Conservation (phyloP, 2,888 invertebrate genomes). For the Hirtodrosophila duncani region DNA sequence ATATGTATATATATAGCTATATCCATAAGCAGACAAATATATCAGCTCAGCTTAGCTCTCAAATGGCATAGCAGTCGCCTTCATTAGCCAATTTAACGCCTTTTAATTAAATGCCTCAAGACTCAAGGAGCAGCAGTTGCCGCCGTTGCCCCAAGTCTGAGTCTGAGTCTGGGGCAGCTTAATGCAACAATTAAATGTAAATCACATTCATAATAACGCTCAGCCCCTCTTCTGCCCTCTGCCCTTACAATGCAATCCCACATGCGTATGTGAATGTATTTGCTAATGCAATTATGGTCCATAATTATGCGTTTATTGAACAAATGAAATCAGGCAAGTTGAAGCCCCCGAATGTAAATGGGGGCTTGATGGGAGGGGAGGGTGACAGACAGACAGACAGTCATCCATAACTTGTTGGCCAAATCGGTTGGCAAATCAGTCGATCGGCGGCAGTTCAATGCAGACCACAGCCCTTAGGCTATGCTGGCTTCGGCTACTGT, state of each 20-base stretch:
- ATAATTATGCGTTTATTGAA: conserved; percentile 63
- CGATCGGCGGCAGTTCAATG: too few relatives aligned
- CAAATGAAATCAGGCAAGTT: conserved; percentile 40
- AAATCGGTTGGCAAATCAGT: too few relatives aligned
- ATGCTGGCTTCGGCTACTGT: too few relatives aligned
- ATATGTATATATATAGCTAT: too few relatives aligned
- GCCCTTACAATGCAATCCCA: conserved; percentile 28
- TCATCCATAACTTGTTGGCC: too few relatives aligned
- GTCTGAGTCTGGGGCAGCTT: conserved; percentile 4
- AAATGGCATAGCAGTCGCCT: too few relatives aligned
- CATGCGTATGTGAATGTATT: conserved; percentile 24
- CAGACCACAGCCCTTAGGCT: too few relatives aligned
- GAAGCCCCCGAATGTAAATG: too few relatives aligned
- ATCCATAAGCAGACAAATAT: too few relatives aligned
- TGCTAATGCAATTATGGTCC: conserved; percentile 62
- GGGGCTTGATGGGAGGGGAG: too few relatives aligned
- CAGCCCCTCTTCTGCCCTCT: conserved; percentile 29
- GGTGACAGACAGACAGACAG: conserved; percentile 11
- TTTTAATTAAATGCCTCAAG: conserved; percentile 53
- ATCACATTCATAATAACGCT: conserved; percentile 44
- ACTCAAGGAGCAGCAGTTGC: conserved; percentile 1
- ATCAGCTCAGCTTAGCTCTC: too few relatives aligned
- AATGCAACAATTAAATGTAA: conserved; percentile 28
- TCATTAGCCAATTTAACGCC: conserved; percentile 59
- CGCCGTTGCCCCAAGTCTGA: neutral